Percentiles rank a stretch among this genome's conserved stretches.
These are phyloP conservation scores for Acanthochromis polyacanthus DNA, from an alignment of 2,113 vertebrate species.

Conservation along the genomic window DNA sequence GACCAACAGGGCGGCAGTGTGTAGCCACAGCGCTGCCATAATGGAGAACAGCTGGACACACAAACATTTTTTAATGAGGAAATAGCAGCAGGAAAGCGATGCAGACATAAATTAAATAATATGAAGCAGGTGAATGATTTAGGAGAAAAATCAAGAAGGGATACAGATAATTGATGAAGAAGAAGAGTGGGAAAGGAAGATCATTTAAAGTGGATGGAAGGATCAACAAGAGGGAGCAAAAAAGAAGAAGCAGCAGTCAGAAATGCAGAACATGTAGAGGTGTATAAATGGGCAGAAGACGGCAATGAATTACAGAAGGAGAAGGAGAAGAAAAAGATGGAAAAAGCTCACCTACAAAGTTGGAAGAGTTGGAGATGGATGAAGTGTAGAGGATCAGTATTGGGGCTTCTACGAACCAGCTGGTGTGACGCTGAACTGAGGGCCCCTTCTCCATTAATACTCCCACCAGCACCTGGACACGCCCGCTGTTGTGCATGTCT, in stretches of 20 bases:
- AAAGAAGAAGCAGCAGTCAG: no score
- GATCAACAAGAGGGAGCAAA: no score
- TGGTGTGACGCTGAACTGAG: slow-evolving; percentile 20
- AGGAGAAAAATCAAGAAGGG: no score
- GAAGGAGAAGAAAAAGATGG: background rate
- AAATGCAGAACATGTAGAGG: no score
- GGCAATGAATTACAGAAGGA: no score
- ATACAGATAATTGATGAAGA: no score
- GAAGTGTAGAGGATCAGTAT: slow-evolving; percentile 15
- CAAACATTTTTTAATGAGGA: no score
- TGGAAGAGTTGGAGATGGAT: slow-evolving; percentile 2
- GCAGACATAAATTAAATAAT: background rate
- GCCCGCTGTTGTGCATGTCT: background rate
- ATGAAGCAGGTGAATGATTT: background rate
- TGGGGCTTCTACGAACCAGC: background rate
- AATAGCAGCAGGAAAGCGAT: background rate
- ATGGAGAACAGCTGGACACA: background rate
- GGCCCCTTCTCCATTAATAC: slow-evolving; percentile 62
- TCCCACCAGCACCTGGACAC: slow-evolving; percentile 1
- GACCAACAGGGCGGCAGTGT: slow-evolving; percentile 81
- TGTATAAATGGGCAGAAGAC: no score
- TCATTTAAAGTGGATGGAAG: no score
- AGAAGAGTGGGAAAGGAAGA: no score
- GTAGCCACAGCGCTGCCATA: slow-evolving; percentile 89
- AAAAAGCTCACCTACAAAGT: slow-evolving; percentile 18